Percentiles rank a stretch among this genome's conserved stretches.
Evolutionary conservation across 92 coral and sea anemone genomes (phyloP).

Genomic region (Muricea muricata): DNA sequence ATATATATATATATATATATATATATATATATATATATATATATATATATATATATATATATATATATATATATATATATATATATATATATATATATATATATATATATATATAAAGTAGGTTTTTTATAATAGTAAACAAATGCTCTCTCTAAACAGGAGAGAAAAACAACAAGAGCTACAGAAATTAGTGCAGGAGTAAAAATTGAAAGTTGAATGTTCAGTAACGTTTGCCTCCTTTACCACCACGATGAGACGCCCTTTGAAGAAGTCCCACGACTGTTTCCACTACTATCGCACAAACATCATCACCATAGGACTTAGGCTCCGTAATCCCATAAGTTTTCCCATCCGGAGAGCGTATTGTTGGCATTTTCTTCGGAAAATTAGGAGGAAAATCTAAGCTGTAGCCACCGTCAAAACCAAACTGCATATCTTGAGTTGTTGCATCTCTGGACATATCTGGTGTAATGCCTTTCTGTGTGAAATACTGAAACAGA

Average conservation of each 20-base stretch:
- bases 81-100: too few relatives aligned
- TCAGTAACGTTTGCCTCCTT: neutral
- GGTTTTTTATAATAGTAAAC: too few relatives aligned
- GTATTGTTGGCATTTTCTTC: constrained; percentile 18
- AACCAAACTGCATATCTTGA: constrained; percentile 65
- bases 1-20: too few relatives aligned
- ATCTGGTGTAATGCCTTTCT: constrained; percentile 37
- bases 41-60: too few relatives aligned
- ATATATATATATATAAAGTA: too few relatives aligned
- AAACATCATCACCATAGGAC: neutral
- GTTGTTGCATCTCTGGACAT: constrained; percentile 67
- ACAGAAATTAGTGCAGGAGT: neutral
- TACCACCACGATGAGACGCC: neutral
- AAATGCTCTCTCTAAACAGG: neutral
- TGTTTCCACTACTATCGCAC: neutral
- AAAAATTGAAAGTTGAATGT: neutral
- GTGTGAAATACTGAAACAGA: constrained; percentile 34
- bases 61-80: too few relatives aligned
- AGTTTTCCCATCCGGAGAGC: neutral
- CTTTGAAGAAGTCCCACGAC: neutral
- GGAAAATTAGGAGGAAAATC: constrained; percentile 74
- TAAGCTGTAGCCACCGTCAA: constrained; percentile 29
- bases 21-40: too few relatives aligned
- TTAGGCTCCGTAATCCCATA: too few relatives aligned
- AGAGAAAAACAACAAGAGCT: neutral